phyloP scores from a whole-genome alignment of 2,797 vertebrate genomes.

The Amniataba percoides region DNA sequence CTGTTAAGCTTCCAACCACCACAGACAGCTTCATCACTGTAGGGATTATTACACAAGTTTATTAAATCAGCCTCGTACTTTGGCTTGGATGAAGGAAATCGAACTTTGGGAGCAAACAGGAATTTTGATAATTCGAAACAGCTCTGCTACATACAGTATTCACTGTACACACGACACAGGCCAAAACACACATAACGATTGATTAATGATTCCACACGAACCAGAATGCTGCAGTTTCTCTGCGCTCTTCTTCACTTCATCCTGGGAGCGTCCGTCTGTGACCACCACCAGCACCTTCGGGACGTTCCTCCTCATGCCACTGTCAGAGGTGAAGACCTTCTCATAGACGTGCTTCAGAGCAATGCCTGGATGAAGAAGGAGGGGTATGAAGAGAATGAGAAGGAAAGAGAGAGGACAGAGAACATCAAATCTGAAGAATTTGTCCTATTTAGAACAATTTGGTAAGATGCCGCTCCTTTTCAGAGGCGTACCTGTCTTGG shows the following conservation, averaged over 20 bases:
- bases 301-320: slow-evolving; percentile 95
- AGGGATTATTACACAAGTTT: slow-evolving; percentile 30
- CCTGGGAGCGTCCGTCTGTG: slow-evolving; percentile 97
- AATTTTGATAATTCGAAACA: slow-evolving; percentile 32
- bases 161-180: background rate
- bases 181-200: background rate
- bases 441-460: background rate
- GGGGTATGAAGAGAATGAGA: background rate
- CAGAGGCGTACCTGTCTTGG: slow-evolving; percentile 90
- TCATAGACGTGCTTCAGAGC: slow-evolving; percentile 94
- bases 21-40: slow-evolving; percentile 20
- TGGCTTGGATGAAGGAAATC: slow-evolving; percentile 11
- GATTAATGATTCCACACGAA: slow-evolving; percentile 70
- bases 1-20: slow-evolving; percentile 53
- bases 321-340: slow-evolving; percentile 94
- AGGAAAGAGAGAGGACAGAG: background rate
- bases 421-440: background rate
- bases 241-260: slow-evolving; percentile 96
- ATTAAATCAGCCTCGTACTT: slow-evolving; percentile 40
- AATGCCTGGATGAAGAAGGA: slow-evolving; percentile 82
- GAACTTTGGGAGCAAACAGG: background rate
- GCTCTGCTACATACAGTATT: background rate
- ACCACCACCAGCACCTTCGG: slow-evolving; percentile 98
- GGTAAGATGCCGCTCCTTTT: background rate
- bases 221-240: slow-evolving; percentile 93